Conservation (phyloP, 2,888 invertebrate species). For the Ophion costatus region DNA sequence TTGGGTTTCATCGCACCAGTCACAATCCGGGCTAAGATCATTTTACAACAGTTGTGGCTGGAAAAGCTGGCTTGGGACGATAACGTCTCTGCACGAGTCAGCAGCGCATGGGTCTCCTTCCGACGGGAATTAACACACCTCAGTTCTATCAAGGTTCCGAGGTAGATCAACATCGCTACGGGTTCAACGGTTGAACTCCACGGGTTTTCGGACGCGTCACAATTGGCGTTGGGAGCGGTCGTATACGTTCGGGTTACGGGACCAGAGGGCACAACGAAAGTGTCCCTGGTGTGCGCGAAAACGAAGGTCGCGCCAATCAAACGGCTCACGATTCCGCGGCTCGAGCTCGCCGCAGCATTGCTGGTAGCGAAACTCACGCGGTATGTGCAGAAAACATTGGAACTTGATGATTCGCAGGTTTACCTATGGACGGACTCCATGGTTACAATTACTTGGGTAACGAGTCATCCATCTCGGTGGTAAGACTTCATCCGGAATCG, state of each 20-base stretch:
- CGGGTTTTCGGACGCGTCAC: no score
- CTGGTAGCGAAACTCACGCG: slow-evolving; percentile 11
- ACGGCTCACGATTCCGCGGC: no score
- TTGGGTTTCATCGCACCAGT: slow-evolving; percentile 45
- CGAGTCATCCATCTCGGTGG: not conserved
- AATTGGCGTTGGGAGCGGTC: no score
- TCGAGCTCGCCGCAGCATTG: slow-evolving; percentile 29
- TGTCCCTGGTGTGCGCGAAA: no score
- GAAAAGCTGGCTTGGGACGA: slow-evolving; percentile 51
- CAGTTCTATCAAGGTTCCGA: no score
- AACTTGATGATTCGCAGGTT: not conserved
- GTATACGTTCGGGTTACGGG: no score
- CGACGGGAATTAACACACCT: slow-evolving; percentile 23
- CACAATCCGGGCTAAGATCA: slow-evolving; percentile 41
- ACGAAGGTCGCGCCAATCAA: no score
- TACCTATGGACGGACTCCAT: no score
- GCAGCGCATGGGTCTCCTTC: slow-evolving; percentile 21
- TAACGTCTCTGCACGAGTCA: not conserved
- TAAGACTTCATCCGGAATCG: slow-evolving; percentile 6
- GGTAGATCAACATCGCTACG: no score
- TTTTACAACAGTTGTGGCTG: slow-evolving; percentile 48
- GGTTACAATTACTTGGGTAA: not conserved
- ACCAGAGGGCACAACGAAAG: no score
- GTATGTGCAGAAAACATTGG: not conserved
- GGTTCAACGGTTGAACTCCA: no score